Evolutionary conservation across 2,113 vertebrate genomes (phyloP).

Genomic region (Cynopterus brachyotis): DNA sequence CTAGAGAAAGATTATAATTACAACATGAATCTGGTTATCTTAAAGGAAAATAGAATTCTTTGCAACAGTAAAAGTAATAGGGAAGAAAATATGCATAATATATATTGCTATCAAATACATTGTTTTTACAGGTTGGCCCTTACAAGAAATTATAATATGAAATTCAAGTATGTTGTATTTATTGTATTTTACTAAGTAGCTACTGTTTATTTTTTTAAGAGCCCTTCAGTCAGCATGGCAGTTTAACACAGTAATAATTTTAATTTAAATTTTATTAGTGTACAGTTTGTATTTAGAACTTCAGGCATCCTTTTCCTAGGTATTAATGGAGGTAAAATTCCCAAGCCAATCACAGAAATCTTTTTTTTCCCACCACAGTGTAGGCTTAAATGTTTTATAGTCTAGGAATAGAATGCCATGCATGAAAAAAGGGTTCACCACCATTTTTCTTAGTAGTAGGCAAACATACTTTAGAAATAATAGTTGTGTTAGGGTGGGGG

Average conservation of each 20-base stretch:
- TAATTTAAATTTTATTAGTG: background rate
- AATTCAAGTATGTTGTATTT: background rate
- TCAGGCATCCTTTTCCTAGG: background rate
- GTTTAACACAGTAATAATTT: background rate
- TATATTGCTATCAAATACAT: background rate
- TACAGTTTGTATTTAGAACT: background rate
- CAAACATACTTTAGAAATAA: background rate
- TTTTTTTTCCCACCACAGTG: background rate
- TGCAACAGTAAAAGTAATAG: background rate
- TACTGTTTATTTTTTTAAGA: background rate
- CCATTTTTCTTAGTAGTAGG: background rate
- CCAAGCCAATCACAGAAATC: background rate
- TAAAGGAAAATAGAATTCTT: slow-evolving; percentile 12
- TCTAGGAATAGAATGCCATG: background rate
- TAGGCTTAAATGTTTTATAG: background rate
- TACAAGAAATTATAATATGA: background rate
- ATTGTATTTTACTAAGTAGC: background rate
- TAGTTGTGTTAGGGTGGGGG: background rate
- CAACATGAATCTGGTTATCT: background rate
- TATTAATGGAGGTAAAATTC: background rate
- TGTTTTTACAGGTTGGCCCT: background rate
- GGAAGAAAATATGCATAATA: background rate
- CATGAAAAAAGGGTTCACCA: background rate
- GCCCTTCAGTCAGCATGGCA: background rate
- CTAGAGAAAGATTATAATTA: background rate